Conservation (phyloP, 2,888 invertebrate species). For the Torymus auratus region DNA sequence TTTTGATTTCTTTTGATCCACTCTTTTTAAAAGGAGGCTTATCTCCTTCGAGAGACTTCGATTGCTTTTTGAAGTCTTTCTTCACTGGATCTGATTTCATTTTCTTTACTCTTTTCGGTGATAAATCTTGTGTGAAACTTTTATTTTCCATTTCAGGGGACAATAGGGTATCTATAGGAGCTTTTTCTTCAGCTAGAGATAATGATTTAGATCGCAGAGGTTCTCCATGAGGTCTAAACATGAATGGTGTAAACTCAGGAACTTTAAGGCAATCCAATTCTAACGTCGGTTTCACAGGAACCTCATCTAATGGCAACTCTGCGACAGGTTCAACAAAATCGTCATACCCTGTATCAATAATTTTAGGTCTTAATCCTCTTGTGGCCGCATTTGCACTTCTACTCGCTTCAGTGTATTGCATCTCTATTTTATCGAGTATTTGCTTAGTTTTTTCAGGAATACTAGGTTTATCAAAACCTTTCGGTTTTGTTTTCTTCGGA, state of each 20-base stretch:
- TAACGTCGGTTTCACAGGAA: conserved; percentile 72
- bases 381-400: conserved; percentile 68
- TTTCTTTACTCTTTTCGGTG: conserved; percentile 70
- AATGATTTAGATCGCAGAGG: conserved; percentile 73
- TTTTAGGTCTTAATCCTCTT: conserved; percentile 69
- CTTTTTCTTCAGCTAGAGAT: conserved; percentile 75
- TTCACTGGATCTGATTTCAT: conserved; percentile 69
- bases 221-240: conserved; percentile 73
- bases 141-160: conserved; percentile 75
- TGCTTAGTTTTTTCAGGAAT: conserved; percentile 75
- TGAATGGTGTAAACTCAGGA: conserved; percentile 74
- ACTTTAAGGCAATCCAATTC: conserved; percentile 74
- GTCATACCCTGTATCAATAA: conserved; percentile 74
- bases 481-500: conserved; percentile 64
- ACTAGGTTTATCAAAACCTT: conserved; percentile 70
- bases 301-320: conserved; percentile 73
- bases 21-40: conserved; percentile 73
- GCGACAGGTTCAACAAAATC: conserved; percentile 76
- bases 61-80: conserved; percentile 75
- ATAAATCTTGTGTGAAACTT: conserved; percentile 72
- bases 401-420: conserved; percentile 69
- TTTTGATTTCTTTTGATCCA: conserved; percentile 69
- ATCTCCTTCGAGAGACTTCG: conserved; percentile 74
- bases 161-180: conserved; percentile 73
- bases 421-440: conserved; percentile 74